Conservation (phyloP, 2,113 vertebrate genomes). For the Dascyllus trimaculatus region DNA sequence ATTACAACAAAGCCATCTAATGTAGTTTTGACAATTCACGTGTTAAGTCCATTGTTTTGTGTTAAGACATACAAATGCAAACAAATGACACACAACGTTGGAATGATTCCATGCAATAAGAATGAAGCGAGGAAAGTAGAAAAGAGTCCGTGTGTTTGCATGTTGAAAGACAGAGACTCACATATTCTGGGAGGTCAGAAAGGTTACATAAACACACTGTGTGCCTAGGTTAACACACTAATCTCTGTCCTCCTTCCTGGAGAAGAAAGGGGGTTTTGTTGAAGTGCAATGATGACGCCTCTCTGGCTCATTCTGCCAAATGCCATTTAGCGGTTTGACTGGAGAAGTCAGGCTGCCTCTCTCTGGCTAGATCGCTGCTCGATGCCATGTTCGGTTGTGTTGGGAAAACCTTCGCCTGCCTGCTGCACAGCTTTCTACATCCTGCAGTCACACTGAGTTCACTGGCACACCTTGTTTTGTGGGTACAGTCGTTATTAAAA, state of each 20-base stretch:
- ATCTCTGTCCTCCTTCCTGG: constrained; percentile 63
- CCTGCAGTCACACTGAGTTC: constrained; percentile 19
- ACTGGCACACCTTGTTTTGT: constrained; percentile 50
- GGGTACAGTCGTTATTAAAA: constrained; percentile 18
- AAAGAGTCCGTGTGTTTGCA: constrained; percentile 31
- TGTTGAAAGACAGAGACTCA: constrained; percentile 39
- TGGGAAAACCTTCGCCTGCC: constrained; percentile 35
- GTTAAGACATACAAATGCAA: background rate
- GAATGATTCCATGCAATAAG: constrained; percentile 28
- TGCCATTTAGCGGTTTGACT: constrained; percentile 34
- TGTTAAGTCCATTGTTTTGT: too few relatives aligned
- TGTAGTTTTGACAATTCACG: too few relatives aligned
- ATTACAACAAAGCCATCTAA: too few relatives aligned
- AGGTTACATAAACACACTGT: constrained; percentile 69
- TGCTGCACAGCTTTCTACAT: constrained; percentile 4
- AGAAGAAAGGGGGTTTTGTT: constrained; percentile 76
- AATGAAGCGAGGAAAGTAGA: constrained; percentile 9
- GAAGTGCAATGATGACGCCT: constrained; percentile 54
- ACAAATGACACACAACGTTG: constrained; percentile 1
- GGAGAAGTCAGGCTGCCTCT: constrained; percentile 38
- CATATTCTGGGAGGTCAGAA: constrained; percentile 55
- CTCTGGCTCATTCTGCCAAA: constrained; percentile 52
- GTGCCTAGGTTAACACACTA: constrained; percentile 62
- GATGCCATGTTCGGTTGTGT: constrained; percentile 12
- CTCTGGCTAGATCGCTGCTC: background rate